Evolutionary conservation across 1,140 invertebrate genomes (phyloP), one percentile per base, ranked within the genome.

Genomic region (Hormaphis cornu): DNA sequence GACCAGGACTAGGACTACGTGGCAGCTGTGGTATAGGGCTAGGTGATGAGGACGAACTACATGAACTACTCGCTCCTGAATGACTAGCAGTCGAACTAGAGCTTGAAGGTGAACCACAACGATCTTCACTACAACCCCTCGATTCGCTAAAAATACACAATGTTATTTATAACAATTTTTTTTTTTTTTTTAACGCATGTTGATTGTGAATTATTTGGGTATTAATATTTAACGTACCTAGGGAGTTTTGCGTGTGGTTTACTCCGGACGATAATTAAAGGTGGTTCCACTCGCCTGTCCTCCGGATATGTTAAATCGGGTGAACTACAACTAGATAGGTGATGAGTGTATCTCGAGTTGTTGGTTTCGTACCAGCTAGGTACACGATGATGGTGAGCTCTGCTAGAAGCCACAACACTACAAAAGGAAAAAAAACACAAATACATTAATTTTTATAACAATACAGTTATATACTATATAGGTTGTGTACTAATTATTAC

Each of bases 201-300:
- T 14, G 16, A 35, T 16, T 20, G 35, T 24, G 22, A 20, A 33
- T 54, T 44, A 42, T 28, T 9, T 22, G 42, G 53, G 24, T 52
- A 12, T 4, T 28, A 48, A 40, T 26, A 56, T 16, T 40, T 1
- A 20, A 33, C 28, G 22, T 66, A 66, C 61, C 61, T 66, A 16
- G 58, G 78, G 30, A 81, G 82, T 76, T 82, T 82, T 50, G 78
- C 77, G 61, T 81, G 79, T 77, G 80, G 79, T 77, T 80, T 79
- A 74, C 77, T 77, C 61, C 75, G 73, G 35, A 75, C 70, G n/a
- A 73, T 72, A 16, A 75, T 70, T 26, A 72, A 70, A 14, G 74
- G 70, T 9, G 74, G 69, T n/a, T 74, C 66, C 40, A 76, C 75
- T 46, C 74, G 54, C 48, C 75, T 70, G 18, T 77, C 75, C 9